phyloP scores from a whole-genome alignment of 1,140 invertebrate species.

The Whitmania pigra region DNA sequence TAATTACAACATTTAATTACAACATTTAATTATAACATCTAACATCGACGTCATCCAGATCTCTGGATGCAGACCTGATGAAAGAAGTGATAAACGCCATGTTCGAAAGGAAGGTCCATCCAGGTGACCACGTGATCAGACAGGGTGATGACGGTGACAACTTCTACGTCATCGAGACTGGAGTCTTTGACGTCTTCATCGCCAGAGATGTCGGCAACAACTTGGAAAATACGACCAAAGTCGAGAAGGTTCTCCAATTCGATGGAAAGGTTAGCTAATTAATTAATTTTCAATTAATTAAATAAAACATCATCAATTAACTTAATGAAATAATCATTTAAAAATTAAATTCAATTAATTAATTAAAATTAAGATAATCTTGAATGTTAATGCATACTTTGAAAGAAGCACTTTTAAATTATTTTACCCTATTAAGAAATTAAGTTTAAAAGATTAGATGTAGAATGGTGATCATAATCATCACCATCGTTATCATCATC shows the following conservation, averaged over 20 bases:
- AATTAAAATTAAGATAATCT: too few species aligned
- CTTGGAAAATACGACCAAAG: background rate
- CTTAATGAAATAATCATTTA: background rate
- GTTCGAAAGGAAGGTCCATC: constrained; percentile 57
- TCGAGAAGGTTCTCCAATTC: constrained; percentile 35
- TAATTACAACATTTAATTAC: too few species aligned
- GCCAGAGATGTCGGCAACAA: constrained; percentile 45
- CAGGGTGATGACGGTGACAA: constrained; percentile 95
- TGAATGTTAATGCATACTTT: background rate
- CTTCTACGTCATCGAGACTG: constrained; percentile 87
- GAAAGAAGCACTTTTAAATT: too few species aligned
- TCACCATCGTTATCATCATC: too few species aligned
- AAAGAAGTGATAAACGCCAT: constrained; percentile 87
- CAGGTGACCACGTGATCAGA: constrained; percentile 78
- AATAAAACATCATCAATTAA: background rate
- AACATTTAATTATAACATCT: too few species aligned
- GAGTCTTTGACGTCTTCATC: constrained; percentile 64
- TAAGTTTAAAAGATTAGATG: too few species aligned
- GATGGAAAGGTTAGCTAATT: constrained; percentile 46
- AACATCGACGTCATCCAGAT: constrained; percentile 30
- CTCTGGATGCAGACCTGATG: constrained; percentile 64
- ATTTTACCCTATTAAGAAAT: too few species aligned
- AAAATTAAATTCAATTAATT: too few species aligned
- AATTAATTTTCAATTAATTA: too few species aligned
- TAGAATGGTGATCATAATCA: too few species aligned